Conservation (phyloP, 2,113 vertebrate species). For the Alexandromys fortis region DNA sequence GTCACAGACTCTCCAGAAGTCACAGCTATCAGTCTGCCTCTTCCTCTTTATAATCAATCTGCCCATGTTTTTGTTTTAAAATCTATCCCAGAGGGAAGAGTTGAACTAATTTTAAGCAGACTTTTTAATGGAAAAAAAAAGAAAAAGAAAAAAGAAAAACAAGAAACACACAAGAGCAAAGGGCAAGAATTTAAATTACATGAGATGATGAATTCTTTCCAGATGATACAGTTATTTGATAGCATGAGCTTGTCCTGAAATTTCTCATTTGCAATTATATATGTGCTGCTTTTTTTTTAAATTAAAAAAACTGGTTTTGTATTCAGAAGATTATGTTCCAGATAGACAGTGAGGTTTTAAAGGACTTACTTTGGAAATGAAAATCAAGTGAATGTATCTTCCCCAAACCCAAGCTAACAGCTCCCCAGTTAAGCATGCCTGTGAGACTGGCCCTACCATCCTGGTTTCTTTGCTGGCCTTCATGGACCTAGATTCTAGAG, state of each 20-base stretch:
- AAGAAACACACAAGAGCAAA: slow-evolving; percentile 52
- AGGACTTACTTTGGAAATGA: slow-evolving; percentile 66
- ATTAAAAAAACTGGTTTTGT: slow-evolving; percentile 29
- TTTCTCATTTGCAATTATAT: slow-evolving; percentile 81
- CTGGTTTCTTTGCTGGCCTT: not conserved
- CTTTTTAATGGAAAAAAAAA: slow-evolving; percentile 68
- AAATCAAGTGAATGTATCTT: slow-evolving; percentile 32
- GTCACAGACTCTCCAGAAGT: slow-evolving; percentile 10
- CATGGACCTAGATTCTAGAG: not conserved
- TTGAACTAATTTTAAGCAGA: slow-evolving; percentile 68
- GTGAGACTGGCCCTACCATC: not conserved
- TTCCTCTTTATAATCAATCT: slow-evolving; percentile 52
- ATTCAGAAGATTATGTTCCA: slow-evolving; percentile 69
- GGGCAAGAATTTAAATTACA: slow-evolving; percentile 76
- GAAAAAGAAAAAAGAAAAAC: too few species aligned
- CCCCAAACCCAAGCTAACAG: not conserved
- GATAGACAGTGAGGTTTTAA: slow-evolving; percentile 64
- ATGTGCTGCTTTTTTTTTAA: slow-evolving; percentile 50
- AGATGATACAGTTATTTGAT: slow-evolving; percentile 75
- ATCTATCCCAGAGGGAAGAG: slow-evolving; percentile 64
- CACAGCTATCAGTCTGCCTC: not conserved
- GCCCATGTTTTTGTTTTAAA: slow-evolving; percentile 63
- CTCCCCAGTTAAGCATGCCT: not conserved
- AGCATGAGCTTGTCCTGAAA: slow-evolving; percentile 65
- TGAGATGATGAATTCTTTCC: slow-evolving; percentile 72